Percentiles rank a stretch among this genome's conserved stretches.
phyloP scores from a whole-genome alignment of 2,797 vertebrate species.

The Melanotaenia nigrans region DNA sequence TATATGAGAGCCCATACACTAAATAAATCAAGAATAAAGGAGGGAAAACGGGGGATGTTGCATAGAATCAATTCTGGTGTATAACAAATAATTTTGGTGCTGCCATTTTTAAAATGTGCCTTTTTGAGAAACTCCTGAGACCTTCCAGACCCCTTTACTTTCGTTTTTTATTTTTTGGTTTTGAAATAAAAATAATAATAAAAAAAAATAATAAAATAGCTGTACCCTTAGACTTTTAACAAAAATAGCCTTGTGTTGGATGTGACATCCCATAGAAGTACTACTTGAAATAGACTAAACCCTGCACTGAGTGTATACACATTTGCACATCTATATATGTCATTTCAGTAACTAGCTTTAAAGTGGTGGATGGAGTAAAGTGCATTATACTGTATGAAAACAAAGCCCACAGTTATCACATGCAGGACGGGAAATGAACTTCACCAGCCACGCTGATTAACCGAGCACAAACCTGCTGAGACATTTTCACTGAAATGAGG shows the following conservation, averaged over 20 bases:
- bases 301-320: slow-evolving; percentile 78
- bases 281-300: slow-evolving; percentile 76
- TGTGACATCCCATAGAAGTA: slow-evolving; percentile 71
- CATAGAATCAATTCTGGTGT: slow-evolving; percentile 81
- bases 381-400: slow-evolving; percentile 78
- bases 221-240: slow-evolving; percentile 70
- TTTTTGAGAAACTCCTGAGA: slow-evolving; percentile 76
- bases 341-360: slow-evolving; percentile 62
- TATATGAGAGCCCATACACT: slow-evolving; percentile 45
- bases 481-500: not conserved
- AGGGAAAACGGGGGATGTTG: slow-evolving; percentile 66
- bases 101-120: slow-evolving; percentile 60
- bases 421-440: slow-evolving; percentile 67
- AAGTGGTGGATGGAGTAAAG: slow-evolving; percentile 79
- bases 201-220: slow-evolving; percentile 45
- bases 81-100: slow-evolving; percentile 71
- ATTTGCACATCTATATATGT: slow-evolving; percentile 70
- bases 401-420: slow-evolving; percentile 72
- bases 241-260: slow-evolving; percentile 74
- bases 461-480: not conserved
- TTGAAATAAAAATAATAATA: slow-evolving; percentile 54
- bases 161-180: slow-evolving; percentile 60
- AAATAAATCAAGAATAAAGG: slow-evolving; percentile 1
- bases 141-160: slow-evolving; percentile 51
- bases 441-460: slow-evolving; percentile 30